Base-by-base conservation (phyloP, 2,888 invertebrate genomes). In the Rhopalosiphum nymphaeae region DNA sequence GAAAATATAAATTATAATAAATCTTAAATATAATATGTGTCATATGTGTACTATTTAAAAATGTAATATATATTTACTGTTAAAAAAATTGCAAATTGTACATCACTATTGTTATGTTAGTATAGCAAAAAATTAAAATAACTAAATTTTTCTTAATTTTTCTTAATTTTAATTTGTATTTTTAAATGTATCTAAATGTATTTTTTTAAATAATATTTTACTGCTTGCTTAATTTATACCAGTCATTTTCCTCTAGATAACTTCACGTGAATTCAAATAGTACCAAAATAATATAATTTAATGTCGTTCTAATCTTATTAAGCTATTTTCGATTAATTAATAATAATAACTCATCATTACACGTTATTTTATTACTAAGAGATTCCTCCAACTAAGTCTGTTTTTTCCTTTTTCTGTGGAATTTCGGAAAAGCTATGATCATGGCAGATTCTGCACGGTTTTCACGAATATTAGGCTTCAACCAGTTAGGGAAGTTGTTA, bases 401-500 rank as follows among this genome's bases (percentile, higher is more conserved):
- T 29, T 61, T 29, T 11, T 61, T 9, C 29, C 3, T 61, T 9
- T 9, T 11, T 3, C 61, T 61, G 29, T 61, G 5, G 3, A 13
- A 29, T 4, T 3, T 67, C 13, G 13, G n/a, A 11, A n/a, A 11
- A 13, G n/a, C 13, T 29, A n/a, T 10, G n/a, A 67, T 13, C n/a
- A 67, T 13, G 13, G 25, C n/a, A n/a, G 11, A 67, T 13, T 3
- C 13, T n/a, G 13, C 9, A 67, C n/a, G 61, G 13, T 4, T n/a
- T n/a, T 4, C 1, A 10, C 3, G 29, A 29, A 11, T 67, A 4
- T 11, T 29, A 1, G 11, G n/a, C n/a, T n/a, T 0, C 4, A 3
- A 1, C n/a, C 3, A 4, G 29, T 29, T 67, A 13, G 13, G 13
- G 4, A 13, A 67, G 29, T 29, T 11, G 11, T 61, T 61, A 10